Percentiles rank a stretch among this genome's conserved stretches.
These are phyloP conservation scores for Sitobion miscanthi DNA, from an alignment of 1,140 invertebrate genomes.

Conservation along the genomic window DNA sequence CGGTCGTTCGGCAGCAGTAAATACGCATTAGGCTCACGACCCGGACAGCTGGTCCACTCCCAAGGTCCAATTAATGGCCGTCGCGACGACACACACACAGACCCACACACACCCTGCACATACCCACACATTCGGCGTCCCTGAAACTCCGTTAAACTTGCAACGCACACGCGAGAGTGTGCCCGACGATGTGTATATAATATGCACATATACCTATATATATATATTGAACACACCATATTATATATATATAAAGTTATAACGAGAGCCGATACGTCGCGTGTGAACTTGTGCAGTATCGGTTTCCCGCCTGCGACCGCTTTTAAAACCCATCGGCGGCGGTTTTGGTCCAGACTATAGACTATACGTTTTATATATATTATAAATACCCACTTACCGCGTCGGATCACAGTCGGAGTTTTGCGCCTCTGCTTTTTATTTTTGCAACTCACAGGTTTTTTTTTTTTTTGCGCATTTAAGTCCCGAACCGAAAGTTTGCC, in stretches of 20 bases:
- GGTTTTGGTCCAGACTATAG: not conserved
- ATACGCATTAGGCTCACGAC: conserved; percentile 17
- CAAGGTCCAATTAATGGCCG: conserved; percentile 45
- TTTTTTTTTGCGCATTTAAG: not conserved
- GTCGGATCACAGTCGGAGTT: not conserved
- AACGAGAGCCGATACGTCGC: not conserved
- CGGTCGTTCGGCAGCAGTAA: not conserved
- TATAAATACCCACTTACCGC: not conserved
- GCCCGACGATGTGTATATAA: not conserved
- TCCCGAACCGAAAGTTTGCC: not conserved
- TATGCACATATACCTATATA: not conserved
- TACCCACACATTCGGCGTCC: not conserved
- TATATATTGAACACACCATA: not conserved
- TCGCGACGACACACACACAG: not conserved
- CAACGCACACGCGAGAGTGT: not conserved
- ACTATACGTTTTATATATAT: not conserved
- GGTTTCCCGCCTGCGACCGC: not conserved
- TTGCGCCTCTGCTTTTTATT: not conserved
- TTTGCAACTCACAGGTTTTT: not conserved
- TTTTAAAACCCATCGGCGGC: not conserved
- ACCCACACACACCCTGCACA: not conserved
- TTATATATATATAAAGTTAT: not conserved
- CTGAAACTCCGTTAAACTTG: conserved; percentile 20
- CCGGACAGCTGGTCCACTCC: conserved; percentile 25
- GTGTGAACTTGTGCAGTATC: not conserved